These are phyloP conservation scores for Sarcophilus harrisii DNA, from an alignment of 2,797 vertebrate genomes.

Conservation along the genomic window DNA sequence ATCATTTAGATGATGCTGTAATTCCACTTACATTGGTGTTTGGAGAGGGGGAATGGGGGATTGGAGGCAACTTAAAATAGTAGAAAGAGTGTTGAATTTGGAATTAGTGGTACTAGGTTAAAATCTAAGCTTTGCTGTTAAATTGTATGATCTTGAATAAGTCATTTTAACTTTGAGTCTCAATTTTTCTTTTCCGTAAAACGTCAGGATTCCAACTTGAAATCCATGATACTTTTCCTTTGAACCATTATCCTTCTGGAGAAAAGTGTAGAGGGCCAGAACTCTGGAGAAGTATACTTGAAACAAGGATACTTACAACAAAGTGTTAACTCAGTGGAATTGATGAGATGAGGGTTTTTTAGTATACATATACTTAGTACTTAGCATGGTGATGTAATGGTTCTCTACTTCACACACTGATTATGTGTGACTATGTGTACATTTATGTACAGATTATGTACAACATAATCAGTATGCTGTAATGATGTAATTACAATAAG, in stretches of 20 bases:
- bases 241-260: background rate
- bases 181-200: background rate
- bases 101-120: background rate
- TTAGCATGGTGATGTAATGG: too few species aligned
- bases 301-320: too few species aligned
- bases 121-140: background rate
- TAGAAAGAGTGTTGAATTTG: background rate
- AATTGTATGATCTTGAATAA: background rate
- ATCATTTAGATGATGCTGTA: slow-evolving; percentile 80
- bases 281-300: too few species aligned
- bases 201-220: background rate
- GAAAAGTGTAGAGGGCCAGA: background rate
- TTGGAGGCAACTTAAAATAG: background rate
- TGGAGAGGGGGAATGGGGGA: background rate
- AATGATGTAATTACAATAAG: too few species aligned
- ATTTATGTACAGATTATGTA: too few species aligned
- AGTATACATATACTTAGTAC: too few species aligned
- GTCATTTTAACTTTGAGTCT: background rate
- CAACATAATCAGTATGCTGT: too few species aligned
- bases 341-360: too few species aligned
- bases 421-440: too few species aligned
- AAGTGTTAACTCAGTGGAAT: too few species aligned
- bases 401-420: too few species aligned
- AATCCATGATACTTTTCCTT: background rate
- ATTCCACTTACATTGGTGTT: slow-evolving; percentile 15